Conservation (phyloP, 1,140 invertebrate species). For the Dendroctonus valens region DNA sequence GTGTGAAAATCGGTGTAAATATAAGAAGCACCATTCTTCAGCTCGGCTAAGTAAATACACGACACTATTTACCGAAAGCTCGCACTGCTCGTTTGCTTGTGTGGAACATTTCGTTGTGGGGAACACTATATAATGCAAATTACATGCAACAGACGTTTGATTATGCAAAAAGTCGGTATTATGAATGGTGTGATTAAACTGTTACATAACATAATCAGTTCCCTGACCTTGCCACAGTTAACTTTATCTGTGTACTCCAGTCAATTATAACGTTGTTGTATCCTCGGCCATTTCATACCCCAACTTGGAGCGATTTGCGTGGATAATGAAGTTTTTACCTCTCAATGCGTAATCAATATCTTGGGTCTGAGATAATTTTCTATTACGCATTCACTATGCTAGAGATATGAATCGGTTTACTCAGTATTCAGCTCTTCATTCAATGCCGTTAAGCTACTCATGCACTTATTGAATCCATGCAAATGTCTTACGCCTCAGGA, state of each 20-base stretch:
- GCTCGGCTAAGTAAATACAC: not conserved
- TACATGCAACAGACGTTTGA: slow-evolving; percentile 8
- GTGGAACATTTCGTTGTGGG: not conserved
- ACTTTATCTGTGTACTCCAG: slow-evolving; percentile 20
- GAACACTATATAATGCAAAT: slow-evolving; percentile 19
- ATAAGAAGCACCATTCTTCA: slow-evolving; percentile 1
- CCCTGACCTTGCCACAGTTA: slow-evolving; percentile 32
- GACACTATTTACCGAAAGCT: not conserved
- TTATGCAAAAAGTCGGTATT: slow-evolving; percentile 25
- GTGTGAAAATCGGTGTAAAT: not conserved
- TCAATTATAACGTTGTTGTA: slow-evolving; percentile 32
- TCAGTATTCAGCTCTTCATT: slow-evolving; percentile 5
- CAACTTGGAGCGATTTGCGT: not conserved
- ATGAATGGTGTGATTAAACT: slow-evolving; percentile 25
- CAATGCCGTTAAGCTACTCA: slow-evolving; percentile 3
- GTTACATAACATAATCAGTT: slow-evolving; percentile 28
- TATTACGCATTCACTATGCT: not conserved
- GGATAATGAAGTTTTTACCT: too few species aligned
- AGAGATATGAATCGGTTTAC: not conserved
- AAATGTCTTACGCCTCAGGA: slow-evolving; percentile 11
- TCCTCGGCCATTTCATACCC: slow-evolving; percentile 25
- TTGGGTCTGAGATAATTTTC: not conserved
- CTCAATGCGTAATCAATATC: too few species aligned
- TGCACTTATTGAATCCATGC: slow-evolving; percentile 15
- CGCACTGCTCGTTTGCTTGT: not conserved